Percentiles rank a stretch among this genome's conserved stretches.
These are phyloP conservation scores for Melanogrammus aeglefinus DNA, from an alignment of 2,797 vertebrate genomes.

Conservation along the genomic window DNA sequence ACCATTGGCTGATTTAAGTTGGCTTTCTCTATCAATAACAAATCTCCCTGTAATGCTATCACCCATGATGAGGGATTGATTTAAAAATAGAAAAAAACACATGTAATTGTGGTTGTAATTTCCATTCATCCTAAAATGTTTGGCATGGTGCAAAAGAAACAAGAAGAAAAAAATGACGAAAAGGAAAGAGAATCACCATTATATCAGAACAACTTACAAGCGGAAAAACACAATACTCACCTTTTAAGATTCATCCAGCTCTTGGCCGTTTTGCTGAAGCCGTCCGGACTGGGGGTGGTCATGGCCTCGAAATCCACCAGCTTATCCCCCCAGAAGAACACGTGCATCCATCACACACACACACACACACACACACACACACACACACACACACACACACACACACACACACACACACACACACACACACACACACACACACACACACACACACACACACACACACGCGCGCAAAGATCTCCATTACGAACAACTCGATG, in stretches of 20 bases:
- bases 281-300: slow-evolving; percentile 89
- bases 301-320: slow-evolving; percentile 98
- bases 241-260: slow-evolving; percentile 94
- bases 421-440: background rate
- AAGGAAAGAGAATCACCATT: background rate
- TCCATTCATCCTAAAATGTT: background rate
- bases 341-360: background rate
- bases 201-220: background rate
- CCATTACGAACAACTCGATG: background rate
- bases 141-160: background rate
- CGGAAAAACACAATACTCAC: slow-evolving; percentile 54
- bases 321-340: slow-evolving; percentile 62
- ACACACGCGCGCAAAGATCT: background rate
- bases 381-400: slow-evolving; percentile 13
- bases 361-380: slow-evolving; percentile 1
- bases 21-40: too few relatives aligned
- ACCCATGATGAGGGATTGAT: background rate
- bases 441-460: background rate
- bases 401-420: slow-evolving; percentile 6
- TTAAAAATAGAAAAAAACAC: background rate
- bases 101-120: background rate
- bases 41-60: too few relatives aligned
- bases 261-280: slow-evolving; percentile 89
- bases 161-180: too few relatives aligned
- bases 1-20: too few relatives aligned